A percentile compares a stretch with the other conserved stretches of the same genome.
phyloP scores from a whole-genome alignment of 2,888 invertebrate species.

The Leptopterna dolabrata region DNA sequence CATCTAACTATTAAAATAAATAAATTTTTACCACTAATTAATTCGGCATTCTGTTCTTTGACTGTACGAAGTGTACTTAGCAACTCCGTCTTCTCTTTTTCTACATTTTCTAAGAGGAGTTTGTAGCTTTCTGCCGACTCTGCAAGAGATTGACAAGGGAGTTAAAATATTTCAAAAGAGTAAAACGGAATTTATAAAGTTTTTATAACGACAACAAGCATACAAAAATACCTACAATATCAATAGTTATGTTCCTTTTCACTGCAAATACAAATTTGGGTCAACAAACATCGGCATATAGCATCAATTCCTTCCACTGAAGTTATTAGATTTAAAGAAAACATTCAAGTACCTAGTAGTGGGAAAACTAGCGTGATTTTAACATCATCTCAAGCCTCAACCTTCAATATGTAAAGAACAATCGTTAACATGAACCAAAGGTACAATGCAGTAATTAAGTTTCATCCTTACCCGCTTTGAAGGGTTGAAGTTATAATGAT shows the following conservation, averaged over 20 bases:
- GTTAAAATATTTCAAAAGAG: not conserved
- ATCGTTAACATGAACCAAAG: no score
- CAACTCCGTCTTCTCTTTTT: conserved; percentile 28
- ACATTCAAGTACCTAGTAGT: not conserved
- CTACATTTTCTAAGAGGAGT: conserved; percentile 15
- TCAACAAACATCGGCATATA: no score
- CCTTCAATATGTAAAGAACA: no score
- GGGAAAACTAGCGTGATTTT: not conserved
- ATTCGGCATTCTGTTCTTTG: conserved; percentile 23
- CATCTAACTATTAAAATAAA: not conserved
- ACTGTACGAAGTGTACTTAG: not conserved
- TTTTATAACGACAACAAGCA: not conserved
- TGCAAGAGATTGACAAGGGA: not conserved
- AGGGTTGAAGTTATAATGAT: no score
- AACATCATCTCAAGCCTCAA: not conserved
- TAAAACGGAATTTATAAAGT: not conserved
- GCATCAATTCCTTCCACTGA: no score
- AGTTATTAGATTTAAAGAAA: not conserved
- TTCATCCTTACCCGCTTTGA: no score
- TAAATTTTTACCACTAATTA: conserved; percentile 1
- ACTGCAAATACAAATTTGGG: no score
- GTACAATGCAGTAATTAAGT: no score
- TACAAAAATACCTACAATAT: no score
- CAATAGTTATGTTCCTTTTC: no score
- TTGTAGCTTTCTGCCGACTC: conserved; percentile 30